phyloP scores from a whole-genome alignment of 1,140 invertebrate genomes.

The Atta cephalotes region DNA sequence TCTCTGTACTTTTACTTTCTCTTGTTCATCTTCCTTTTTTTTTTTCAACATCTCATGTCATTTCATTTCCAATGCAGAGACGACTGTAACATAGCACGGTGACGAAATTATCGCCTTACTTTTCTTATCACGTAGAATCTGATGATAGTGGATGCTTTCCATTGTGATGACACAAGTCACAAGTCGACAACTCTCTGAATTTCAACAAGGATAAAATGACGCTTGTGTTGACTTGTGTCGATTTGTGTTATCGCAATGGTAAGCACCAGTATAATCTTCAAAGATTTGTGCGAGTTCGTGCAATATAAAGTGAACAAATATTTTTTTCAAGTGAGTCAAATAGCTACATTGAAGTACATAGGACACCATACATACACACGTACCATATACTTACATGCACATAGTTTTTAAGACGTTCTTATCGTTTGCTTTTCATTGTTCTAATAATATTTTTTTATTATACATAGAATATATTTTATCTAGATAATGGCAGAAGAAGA shows the following conservation, averaged over 20 bases:
- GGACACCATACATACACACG: too few relatives aligned
- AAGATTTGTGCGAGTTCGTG: background rate
- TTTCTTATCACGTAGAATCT: background rate
- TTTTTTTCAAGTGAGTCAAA: background rate
- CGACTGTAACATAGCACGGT: background rate
- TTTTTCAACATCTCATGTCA: background rate
- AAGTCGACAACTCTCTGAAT: too few relatives aligned
- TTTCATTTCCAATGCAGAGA: background rate
- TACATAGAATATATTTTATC: background rate
- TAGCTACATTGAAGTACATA: too few relatives aligned
- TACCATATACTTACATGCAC: too few relatives aligned
- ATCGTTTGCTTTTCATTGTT: background rate
- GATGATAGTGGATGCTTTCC: background rate
- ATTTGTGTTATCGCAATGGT: too few relatives aligned
- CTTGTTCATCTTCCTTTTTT: background rate
- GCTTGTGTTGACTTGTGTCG: too few relatives aligned
- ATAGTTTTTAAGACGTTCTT: background rate
- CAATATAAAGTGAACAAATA: conserved; percentile 43
- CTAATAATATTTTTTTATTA: background rate
- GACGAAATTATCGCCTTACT: background rate
- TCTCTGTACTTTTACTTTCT: background rate
- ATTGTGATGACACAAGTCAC: too few relatives aligned
- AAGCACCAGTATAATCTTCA: background rate
- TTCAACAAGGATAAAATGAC: too few relatives aligned
- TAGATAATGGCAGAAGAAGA: conserved; percentile 91